Percentiles rank a stretch among this genome's conserved stretches.
These are phyloP conservation scores for Melinopterus prodromus DNA, from an alignment of 2,888 invertebrate genomes.

Conservation along the genomic window DNA sequence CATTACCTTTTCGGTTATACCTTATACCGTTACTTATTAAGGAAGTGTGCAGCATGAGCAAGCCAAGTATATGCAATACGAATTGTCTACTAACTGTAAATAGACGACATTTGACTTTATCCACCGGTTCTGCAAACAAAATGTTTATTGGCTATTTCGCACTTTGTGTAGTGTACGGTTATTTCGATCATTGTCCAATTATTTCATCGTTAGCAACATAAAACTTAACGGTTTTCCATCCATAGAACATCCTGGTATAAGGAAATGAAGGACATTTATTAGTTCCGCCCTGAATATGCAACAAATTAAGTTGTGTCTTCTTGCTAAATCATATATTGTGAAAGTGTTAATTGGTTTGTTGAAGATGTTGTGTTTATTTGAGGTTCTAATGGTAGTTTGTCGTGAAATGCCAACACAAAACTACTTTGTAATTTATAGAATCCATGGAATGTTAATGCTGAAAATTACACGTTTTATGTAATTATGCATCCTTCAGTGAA, in stretches of 20 bases:
- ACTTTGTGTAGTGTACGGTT: background rate
- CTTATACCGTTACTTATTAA: background rate
- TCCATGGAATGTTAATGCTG: background rate
- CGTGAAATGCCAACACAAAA: background rate
- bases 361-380: background rate
- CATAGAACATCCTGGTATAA: background rate
- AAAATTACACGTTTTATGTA: background rate
- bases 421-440: background rate
- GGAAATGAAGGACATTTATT: background rate
- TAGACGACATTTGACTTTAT: background rate
- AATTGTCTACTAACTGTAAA: background rate
- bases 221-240: background rate
- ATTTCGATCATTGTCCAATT: background rate
- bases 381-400: background rate
- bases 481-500: background rate
- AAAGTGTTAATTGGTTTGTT: background rate
- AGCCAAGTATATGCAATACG: background rate
- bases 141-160: background rate
- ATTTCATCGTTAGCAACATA: background rate
- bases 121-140: background rate
- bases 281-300: background rate
- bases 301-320: background rate
- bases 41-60: background rate
- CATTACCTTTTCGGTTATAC: slow-evolving; percentile 4
- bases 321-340: background rate